These are phyloP conservation scores for Pangasianodon gigas DNA, from an alignment of 2,113 vertebrate species.

Conservation along the genomic window DNA sequence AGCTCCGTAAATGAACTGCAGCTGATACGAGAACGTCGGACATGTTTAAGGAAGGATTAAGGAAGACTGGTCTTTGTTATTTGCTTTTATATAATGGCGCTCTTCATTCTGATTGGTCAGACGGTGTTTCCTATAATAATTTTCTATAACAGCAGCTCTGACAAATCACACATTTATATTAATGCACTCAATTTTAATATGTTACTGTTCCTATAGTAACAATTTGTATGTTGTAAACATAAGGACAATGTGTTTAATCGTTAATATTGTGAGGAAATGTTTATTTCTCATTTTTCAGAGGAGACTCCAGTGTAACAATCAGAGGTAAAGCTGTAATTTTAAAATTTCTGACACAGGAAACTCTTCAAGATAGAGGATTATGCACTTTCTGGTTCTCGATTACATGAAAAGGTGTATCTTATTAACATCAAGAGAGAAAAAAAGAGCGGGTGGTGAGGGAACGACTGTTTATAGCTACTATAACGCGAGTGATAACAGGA, in stretches of 20 bases:
- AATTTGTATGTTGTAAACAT: neutral
- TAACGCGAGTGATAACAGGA: neutral
- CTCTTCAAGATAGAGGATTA: neutral
- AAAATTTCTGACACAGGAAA: neutral
- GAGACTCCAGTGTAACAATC: neutral
- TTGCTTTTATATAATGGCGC: neutral
- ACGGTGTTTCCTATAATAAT: neutral
- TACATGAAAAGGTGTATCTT: no score
- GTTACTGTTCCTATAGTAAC: neutral
- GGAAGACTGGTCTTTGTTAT: neutral
- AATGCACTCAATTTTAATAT: neutral
- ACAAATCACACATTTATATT: neutral
- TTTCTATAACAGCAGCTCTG: neutral
- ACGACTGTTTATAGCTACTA: neutral
- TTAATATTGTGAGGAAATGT: neutral
- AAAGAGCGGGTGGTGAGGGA: neutral
- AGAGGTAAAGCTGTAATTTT: neutral
- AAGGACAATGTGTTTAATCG: neutral
- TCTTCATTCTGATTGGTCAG: neutral
- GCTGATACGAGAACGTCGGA: slow-evolving; percentile 77
- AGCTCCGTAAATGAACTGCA: slow-evolving; percentile 82
- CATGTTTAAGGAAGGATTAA: neutral
- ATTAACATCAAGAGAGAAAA: neutral
- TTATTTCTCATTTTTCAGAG: no score
- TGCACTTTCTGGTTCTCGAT: neutral